Evolutionary conservation across 1,140 invertebrate species (phyloP).

Genomic region (Drosophila arawakana): DNA sequence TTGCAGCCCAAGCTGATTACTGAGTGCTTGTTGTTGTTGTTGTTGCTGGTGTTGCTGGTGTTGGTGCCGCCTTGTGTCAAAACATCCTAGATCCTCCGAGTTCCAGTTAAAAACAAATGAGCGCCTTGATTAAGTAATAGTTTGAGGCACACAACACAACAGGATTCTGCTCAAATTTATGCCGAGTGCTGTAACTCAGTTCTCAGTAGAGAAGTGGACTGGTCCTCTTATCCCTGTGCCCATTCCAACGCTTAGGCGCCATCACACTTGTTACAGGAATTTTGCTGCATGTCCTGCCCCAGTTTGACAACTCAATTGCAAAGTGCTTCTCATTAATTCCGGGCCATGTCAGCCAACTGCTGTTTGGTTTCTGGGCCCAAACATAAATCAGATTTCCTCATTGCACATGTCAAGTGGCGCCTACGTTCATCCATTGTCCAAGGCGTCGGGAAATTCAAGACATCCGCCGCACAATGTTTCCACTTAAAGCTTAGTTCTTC

Average conservation of each 20-base stretch:
- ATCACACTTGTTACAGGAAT: conserved; percentile 32
- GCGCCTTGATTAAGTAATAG: conserved; percentile 77
- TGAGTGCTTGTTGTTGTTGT: conserved; percentile 19
- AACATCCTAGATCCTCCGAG: conserved; percentile 48
- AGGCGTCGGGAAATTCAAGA: neutral
- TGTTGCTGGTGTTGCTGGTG: conserved; percentile 39
- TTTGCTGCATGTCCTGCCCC: conserved; percentile 12
- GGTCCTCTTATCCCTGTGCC: conserved; percentile 24
- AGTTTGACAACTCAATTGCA: conserved; percentile 72
- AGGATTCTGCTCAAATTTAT: conserved; percentile 10
- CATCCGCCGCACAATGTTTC: neutral
- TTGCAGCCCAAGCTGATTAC: conserved; percentile 34
- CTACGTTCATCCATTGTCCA: neutral
- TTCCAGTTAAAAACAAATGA: conserved; percentile 73
- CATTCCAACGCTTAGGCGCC: conserved; percentile 49
- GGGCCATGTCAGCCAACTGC: conserved; percentile 60
- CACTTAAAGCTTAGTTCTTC: neutral
- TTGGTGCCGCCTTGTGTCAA: conserved; percentile 67
- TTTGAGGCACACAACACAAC: conserved; percentile 17
- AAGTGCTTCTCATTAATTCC: conserved; percentile 70
- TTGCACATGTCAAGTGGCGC: conserved; percentile 49
- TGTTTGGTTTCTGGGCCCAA: conserved; percentile 51
- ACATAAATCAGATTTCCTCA: conserved; percentile 62
- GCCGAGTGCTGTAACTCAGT: conserved; percentile 10
- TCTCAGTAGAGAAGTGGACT: conserved; percentile 15